These are phyloP conservation scores for Rhamnusium bicolor DNA, from an alignment of 2,888 invertebrate genomes.

Conservation along the genomic window DNA sequence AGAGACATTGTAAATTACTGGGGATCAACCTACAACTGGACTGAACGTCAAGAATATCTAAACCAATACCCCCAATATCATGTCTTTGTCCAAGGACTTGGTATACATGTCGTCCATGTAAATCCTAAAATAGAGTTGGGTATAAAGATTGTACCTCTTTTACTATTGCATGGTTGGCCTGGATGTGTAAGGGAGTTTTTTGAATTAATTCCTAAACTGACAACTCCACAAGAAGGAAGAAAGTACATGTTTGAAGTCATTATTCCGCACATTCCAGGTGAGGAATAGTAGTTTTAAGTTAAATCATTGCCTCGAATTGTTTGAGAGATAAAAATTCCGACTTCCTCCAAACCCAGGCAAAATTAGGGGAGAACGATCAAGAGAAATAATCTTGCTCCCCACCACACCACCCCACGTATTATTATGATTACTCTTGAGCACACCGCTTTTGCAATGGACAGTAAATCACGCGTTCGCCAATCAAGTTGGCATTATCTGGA, in stretches of 20 bases:
- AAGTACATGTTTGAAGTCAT: slow-evolving; percentile 28
- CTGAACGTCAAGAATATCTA: slow-evolving; percentile 74
- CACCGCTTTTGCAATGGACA: no score
- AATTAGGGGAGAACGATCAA: no score
- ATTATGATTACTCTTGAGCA: no score
- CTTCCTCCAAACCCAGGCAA: no score
- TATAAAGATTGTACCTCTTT: slow-evolving; percentile 75
- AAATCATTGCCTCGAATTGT: no score
- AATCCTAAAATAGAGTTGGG: background rate
- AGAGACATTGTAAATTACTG: slow-evolving; percentile 83
- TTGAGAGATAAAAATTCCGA: no score
- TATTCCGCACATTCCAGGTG: slow-evolving; percentile 24
- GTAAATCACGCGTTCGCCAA: no score
- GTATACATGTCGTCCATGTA: slow-evolving; percentile 23
- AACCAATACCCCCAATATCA: slow-evolving; percentile 80
- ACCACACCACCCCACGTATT: no score
- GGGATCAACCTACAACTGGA: slow-evolving; percentile 81
- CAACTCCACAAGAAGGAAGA: slow-evolving; percentile 67
- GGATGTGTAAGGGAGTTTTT: slow-evolving; percentile 89
- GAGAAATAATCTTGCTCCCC: no score
- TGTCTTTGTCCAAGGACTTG: slow-evolving; percentile 79
- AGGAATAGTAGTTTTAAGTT: background rate
- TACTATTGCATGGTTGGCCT: slow-evolving; percentile 92
- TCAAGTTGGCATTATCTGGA: no score
- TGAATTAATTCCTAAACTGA: slow-evolving; percentile 80